Evolutionary conservation across 1,140 invertebrate species (phyloP).

Genomic region (Danaus melanippus): DNA sequence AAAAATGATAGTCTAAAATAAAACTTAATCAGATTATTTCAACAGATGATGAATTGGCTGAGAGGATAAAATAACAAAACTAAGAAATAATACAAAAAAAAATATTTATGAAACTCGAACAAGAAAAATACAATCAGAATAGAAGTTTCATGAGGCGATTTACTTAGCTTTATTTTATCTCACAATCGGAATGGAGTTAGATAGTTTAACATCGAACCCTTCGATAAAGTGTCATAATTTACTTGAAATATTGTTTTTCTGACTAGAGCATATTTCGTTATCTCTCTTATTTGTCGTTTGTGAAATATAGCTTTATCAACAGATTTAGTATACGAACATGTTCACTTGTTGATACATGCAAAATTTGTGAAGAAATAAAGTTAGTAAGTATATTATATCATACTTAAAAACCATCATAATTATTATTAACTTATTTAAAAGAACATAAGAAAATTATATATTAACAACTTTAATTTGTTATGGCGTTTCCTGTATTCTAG

Average conservation of each 20-base stretch:
- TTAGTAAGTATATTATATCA: too few relatives aligned
- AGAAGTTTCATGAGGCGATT: conserved; percentile 49
- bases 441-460: too few relatives aligned
- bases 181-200: conserved; percentile 44
- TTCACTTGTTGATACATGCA: too few relatives aligned
- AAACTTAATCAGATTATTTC: too few relatives aligned
- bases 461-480: too few relatives aligned
- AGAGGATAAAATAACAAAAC: too few relatives aligned
- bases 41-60: too few relatives aligned
- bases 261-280: conserved; percentile 36
- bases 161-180: conserved; percentile 37
- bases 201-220: conserved; percentile 55
- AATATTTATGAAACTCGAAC: conserved; percentile 2
- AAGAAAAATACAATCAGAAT: conserved; percentile 23
- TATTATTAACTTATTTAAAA: too few relatives aligned
- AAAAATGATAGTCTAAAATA: too few relatives aligned
- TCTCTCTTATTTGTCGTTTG: conserved; percentile 16
- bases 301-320: background rate
- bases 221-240: conserved; percentile 59
- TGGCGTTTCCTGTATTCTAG: too few relatives aligned
- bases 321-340: conserved; percentile 13
- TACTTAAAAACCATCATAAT: too few relatives aligned
- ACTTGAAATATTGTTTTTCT: conserved; percentile 54
- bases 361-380: too few relatives aligned
- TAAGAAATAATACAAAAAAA: background rate